phyloP scores from a whole-genome alignment of 2,797 vertebrate genomes.

The Scomberomorus guttatus region DNA sequence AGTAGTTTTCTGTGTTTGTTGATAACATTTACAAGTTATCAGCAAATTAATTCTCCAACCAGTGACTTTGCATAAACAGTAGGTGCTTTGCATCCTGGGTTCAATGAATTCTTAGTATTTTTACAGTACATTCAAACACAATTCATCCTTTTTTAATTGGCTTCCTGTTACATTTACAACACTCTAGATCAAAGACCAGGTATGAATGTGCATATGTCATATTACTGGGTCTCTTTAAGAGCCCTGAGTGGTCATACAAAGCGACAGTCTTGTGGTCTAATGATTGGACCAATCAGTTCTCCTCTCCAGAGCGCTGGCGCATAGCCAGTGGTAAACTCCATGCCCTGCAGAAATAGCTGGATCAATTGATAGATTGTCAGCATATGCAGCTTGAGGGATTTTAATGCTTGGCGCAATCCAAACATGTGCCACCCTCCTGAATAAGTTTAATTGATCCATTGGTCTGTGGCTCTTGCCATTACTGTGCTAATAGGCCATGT shows the following conservation, averaged over 20 bases:
- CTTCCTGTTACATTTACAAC: conserved; percentile 1
- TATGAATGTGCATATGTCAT: conserved; percentile 1
- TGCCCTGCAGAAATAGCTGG: conserved; percentile 58
- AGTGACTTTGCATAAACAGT: not conserved
- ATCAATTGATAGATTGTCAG: conserved; percentile 72
- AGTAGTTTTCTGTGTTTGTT: conserved; percentile 22
- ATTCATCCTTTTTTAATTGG: conserved; percentile 19
- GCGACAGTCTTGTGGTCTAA: conserved; percentile 18
- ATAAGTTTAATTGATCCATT: conserved; percentile 62
- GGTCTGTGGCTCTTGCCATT: conserved; percentile 54
- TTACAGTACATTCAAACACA: conserved; percentile 11
- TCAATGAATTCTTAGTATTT: not conserved
- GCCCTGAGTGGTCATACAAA: conserved; percentile 20
- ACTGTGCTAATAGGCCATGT: conserved; percentile 52
- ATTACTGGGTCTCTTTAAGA: conserved; percentile 2
- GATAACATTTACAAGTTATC: conserved; percentile 11
- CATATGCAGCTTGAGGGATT: conserved; percentile 52
- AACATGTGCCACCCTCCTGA: conserved; percentile 52
- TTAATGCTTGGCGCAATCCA: conserved; percentile 49
- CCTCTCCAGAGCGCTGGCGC: conserved; percentile 47
- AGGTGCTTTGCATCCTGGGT: not conserved
- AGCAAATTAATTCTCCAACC: not conserved
- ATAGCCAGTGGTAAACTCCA: conserved; percentile 64
- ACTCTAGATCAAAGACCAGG: not conserved
- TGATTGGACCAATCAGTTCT: conserved; percentile 40